Base-by-base conservation (phyloP, 2,797 vertebrate species). In the Poecilia gillii region DNA sequence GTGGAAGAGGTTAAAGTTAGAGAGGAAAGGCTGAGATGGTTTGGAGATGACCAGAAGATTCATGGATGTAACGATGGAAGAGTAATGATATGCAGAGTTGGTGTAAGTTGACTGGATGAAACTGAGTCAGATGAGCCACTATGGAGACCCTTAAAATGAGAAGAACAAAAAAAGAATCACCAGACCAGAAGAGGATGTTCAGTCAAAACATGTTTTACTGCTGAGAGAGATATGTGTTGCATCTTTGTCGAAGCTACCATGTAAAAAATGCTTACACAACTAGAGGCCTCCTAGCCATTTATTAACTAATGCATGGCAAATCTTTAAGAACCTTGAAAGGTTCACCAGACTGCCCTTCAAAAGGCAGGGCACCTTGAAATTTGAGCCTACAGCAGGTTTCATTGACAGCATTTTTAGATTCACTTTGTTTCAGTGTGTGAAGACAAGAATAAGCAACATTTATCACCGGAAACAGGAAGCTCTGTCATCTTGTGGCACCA, bases 401-500 rank as follows among this genome's bases (percentile, higher is more conserved):
- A 75, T 77, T 84, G 31, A 39, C 72, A 78, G 25, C 72, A 45
- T 12, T 23, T 6, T 43, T 74, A 74, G 76, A 79, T 81, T 85
- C 76, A 43, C 72, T 51, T 77, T 72, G 64, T 53, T 72, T 36
- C 53, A 77, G 25, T 78, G 16, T 49, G 31, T 72, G 25, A 45
- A 70, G 25, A 70, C 18, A 41, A 78, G 31, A 81, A 45, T 41
- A 28, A 36, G 57, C 81, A 75, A 71, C 73, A 66, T 55, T 68
- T 81, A 59, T 74, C 18, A 66, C 11, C 45, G 81, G 77, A 87
- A 85, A 90, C 85, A 91, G 89, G 85, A 91, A 89, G 49, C 72
- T 6, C 12, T 47, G n/a, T 77, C 18, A 39, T 39, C 47, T 23
- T 12, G 28, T 12, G 75, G 62, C 31, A 77, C 80, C 75, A 25